Percentiles rank a stretch among this genome's conserved stretches.
Conservation (phyloP, 2,888 invertebrate genomes). For the Biston betularia region DNA sequence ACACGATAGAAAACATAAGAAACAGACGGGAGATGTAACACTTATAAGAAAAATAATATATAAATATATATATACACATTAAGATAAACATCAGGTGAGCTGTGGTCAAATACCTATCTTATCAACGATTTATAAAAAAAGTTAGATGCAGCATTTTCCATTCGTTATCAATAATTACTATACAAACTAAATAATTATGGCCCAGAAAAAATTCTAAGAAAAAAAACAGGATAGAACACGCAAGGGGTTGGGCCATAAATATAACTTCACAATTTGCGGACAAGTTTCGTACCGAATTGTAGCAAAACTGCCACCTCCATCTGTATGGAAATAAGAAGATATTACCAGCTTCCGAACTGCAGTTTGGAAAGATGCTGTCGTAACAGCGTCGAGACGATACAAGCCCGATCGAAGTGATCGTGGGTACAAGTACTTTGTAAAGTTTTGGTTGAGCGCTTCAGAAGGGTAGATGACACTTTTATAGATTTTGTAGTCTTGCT, state of each 20-base stretch:
- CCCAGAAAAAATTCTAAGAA: too few species aligned
- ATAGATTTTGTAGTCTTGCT: neutral
- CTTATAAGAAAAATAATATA: too few species aligned
- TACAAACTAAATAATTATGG: too few species aligned
- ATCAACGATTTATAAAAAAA: too few species aligned
- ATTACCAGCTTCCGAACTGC: slow-evolving; percentile 37
- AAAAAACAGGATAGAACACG: neutral
- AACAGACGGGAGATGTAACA: too few species aligned
- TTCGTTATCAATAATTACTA: too few species aligned
- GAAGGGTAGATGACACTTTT: neutral
- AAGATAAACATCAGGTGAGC: too few species aligned
- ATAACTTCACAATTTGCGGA: slow-evolving; percentile 42
- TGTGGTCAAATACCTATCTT: too few species aligned
- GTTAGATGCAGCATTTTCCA: too few species aligned
- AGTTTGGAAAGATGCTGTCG: slow-evolving; percentile 19
- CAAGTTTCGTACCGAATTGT: slow-evolving; percentile 33
- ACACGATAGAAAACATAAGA: too few species aligned
- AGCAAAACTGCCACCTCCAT: slow-evolving; percentile 30
- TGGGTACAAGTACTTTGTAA: neutral
- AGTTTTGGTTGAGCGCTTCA: neutral
- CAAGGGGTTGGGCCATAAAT: slow-evolving; percentile 45
- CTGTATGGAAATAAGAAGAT: slow-evolving; percentile 39
- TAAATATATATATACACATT: too few species aligned
- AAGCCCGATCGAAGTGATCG: slow-evolving; percentile 16
- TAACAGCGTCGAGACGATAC: slow-evolving; percentile 13